Base-by-base conservation (phyloP, 2,797 vertebrate genomes). In the Helostoma temminkii region DNA sequence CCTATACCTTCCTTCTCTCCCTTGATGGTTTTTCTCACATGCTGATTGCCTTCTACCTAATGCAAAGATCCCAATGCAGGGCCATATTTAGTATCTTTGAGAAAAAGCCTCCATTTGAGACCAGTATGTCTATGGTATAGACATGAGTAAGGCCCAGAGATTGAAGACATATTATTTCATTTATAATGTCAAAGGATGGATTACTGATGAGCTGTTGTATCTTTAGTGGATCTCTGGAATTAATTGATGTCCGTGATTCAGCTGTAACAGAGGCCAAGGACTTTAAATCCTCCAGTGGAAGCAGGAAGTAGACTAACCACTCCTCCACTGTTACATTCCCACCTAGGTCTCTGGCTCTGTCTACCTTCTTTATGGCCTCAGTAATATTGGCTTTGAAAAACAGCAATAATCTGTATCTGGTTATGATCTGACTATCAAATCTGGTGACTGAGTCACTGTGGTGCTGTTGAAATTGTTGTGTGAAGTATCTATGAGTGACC, bases 121-220 rank as follows among this genome's bases (percentile, higher is more conserved):
- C 61, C 2, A 1, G 0, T 22, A 15, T 77, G 2, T 89, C 52
- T 58, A 88, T 37, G 0, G 36, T 56, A 22, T 85, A 89, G 12
- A 91, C 3, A 22, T 66, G 50, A 65, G 61, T 82, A 42, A 92
- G 15, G 2, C 91, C 89, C 14, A 89, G 49, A 61, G 71, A 82
- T 15, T 36, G 0, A 9, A 92, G 56, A 37, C 53, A 26, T 0
- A 0, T 0, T 0, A 90, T 2, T 59, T 87, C 81, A 43, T 0
- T 18, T 1, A 61, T 0, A 7, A 66, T 50, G 24, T 88, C 86
- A 36, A 46, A 70, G 3, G 0, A 3, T 0, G 59, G 68, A 2
- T 74, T 0, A 9, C 7, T 82, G 15, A 26, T 18, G 14, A 79
- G 47, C 34, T 71, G 62, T 0, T 1, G 46, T 0, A 24, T 9